Evolutionary conservation across 2,797 vertebrate genomes (phyloP), one percentile per base, ranked within the genome.

Genomic region (Galaxias olidus): DNA sequence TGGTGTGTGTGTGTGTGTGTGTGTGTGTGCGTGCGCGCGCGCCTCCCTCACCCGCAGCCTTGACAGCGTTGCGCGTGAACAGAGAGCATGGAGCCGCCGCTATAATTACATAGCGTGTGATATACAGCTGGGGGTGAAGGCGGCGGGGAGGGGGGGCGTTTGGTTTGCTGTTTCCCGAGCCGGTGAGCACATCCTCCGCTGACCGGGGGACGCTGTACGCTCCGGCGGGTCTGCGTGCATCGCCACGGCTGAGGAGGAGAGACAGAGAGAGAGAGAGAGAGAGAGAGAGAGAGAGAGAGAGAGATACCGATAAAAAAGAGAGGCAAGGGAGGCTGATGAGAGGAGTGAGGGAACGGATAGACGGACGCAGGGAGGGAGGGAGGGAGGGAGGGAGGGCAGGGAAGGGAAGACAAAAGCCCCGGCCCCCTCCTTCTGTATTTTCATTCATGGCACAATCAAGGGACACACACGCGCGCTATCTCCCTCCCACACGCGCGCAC

Each of bases 391-490:
- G 74, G 72, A 79, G 79, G 9, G 41, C 17, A n/a, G 50, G 42
- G n/a, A n/a, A n/a, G n/a, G n/a, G n/a, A n/a, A 30, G 30, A 30
- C 3, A 30, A 2, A 30, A 2, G 3, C 30, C 55, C 47, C 18
- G 62, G 17, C 55, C 50, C 55, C 64, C 75, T 59, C 55, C 68
- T 72, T 77, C 77, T 86, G 89, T 84, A 91, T 92, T 91, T 89
- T 87, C 89, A 92, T 93, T 92, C 91, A 90, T 88, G 83, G 82
- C 90, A 92, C 89, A 91, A 86, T 86, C 89, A 86, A 30, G 73
- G 82, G 75, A 84, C 82, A 77, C 77, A 72, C 73, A 68, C 76
- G 71, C 59, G 50, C 80, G 71, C 81, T 71, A 80, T 58, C 30
- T 64, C 58, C 82, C 82, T 80, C 73, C 75, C 70, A 68, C 80